Evolutionary conservation across 2,888 invertebrate species (phyloP).

Genomic region (Lordiphosa andalusiaca): DNA sequence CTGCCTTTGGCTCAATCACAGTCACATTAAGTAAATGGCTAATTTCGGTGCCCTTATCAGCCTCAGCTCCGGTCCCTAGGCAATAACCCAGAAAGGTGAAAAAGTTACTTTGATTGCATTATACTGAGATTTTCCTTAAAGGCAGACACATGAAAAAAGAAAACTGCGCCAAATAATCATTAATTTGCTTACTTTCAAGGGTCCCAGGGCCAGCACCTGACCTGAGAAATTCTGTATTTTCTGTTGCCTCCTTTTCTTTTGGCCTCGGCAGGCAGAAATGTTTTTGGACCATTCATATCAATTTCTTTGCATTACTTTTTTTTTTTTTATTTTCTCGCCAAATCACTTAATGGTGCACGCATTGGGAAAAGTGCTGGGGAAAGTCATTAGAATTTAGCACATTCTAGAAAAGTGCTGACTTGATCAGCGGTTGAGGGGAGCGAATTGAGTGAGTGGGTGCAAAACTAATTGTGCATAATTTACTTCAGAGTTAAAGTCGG

Average conservation of each 20-base stretch:
- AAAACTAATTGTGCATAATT: slow-evolving; percentile 40
- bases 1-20: slow-evolving; percentile 53
- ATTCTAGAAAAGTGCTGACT: slow-evolving; percentile 50
- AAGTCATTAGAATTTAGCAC: slow-evolving; percentile 40
- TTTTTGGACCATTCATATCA: slow-evolving; percentile 64
- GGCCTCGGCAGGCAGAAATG: slow-evolving; percentile 54
- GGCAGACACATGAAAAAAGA: slow-evolving; percentile 14
- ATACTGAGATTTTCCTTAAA: slow-evolving; percentile 54
- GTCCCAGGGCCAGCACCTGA: slow-evolving; percentile 40
- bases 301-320: slow-evolving; percentile 56
- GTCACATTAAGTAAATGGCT: slow-evolving; percentile 65
- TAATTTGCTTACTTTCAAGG: slow-evolving; percentile 56
- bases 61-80: slow-evolving; percentile 30
- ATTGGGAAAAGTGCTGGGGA: slow-evolving; percentile 1
- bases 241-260: slow-evolving; percentile 28
- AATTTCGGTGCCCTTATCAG: slow-evolving; percentile 40
- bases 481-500: not conserved
- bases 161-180: slow-evolving; percentile 56
- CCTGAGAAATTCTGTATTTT: slow-evolving; percentile 29
- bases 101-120: slow-evolving; percentile 67
- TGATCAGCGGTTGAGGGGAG: slow-evolving; percentile 8
- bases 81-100: slow-evolving; percentile 50
- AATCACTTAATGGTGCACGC: slow-evolving; percentile 54
- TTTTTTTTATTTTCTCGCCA: slow-evolving; percentile 36
- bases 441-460: slow-evolving; percentile 4